Base-by-base conservation (phyloP, 2,888 invertebrate genomes). In the Folsomia manolachei region DNA sequence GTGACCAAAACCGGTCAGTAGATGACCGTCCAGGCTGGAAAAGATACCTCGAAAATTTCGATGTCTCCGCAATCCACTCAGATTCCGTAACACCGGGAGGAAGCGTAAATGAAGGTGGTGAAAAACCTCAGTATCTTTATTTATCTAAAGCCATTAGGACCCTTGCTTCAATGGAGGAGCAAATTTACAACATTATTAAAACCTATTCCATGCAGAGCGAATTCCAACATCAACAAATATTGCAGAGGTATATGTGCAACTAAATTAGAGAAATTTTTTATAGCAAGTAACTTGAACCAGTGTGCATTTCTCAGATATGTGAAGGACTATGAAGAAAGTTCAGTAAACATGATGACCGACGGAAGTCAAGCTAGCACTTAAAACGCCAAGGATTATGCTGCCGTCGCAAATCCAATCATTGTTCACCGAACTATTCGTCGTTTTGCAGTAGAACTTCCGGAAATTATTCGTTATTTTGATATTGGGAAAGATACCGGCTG, bases 121-220 rank as follows among this genome's bases (percentile, higher is more conserved):
- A 53, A 7, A 73, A 73, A 27, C 74, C 74, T 21, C 39, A 66
- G 25, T 74, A 71, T 63, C 70, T 70, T 2, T 74, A 69, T 19
- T 69, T 69, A 18, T 70, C 74, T 7, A 65, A 67, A 27, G 65
- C 71, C 23, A 65, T 69, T 2, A 23, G 66, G 21, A 25, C 26
- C 56, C 60, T 74, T 1, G 74, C 68, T 0, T 53, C 26, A 25
- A 21, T 64, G 18, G 74, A 74, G 39, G 74, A 63, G 19, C 2
- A 23, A 2, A 63, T 74, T 63, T 72, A 74, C 60, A 63, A 71
- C 27, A 66, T 69, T 1, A 21, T 74, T 4, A 71, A 71, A 63
- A 62, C 62, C 23, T 74, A 39, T 39, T n/a, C n/a, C n/a, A n/a
- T n/a, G n/a, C n/a, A n/a, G n/a, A n/a, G n/a, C n/a, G n/a, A n/a